phyloP scores from a whole-genome alignment of 2,113 vertebrate genomes.

The Cyphomyrus plagiostoma region DNA sequence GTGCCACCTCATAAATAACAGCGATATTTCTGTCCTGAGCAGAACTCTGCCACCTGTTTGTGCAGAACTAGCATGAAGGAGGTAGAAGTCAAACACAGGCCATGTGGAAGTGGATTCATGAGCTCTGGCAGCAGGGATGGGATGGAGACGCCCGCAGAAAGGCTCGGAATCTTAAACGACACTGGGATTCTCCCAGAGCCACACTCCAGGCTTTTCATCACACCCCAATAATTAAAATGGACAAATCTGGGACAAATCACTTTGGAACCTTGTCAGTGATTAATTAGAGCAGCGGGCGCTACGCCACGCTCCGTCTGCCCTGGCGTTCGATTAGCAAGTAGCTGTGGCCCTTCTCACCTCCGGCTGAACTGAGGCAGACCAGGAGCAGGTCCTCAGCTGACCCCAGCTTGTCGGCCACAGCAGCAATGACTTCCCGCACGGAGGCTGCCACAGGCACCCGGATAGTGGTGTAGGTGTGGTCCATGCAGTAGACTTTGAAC shows the following conservation, averaged over 20 bases:
- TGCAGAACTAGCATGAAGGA: neutral
- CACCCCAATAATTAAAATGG: constrained; percentile 10
- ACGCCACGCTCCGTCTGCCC: neutral
- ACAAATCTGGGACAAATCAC: constrained; percentile 5
- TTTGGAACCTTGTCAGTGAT: constrained; percentile 24
- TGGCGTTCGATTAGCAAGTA: constrained; percentile 35
- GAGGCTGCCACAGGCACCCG: constrained; percentile 78
- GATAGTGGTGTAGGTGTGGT: constrained; percentile 96
- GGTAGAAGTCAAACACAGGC: constrained; percentile 20
- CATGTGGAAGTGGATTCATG: constrained; percentile 19
- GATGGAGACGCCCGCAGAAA: constrained; percentile 16
- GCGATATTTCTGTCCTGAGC: neutral
- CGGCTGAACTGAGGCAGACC: constrained; percentile 86
- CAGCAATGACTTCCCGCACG: constrained; percentile 81
- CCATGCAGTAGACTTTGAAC: constrained; percentile 91
- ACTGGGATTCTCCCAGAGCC: neutral
- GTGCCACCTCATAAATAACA: constrained; percentile 12
- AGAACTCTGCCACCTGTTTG: neutral
- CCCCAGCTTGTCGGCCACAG: constrained; percentile 88
- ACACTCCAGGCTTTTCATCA: neutral
- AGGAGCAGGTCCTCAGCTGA: constrained; percentile 84
- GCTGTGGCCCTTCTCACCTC: constrained; percentile 70
- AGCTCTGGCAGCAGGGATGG: constrained; percentile 21
- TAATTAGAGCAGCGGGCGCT: constrained; percentile 5
- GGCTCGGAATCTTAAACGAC: constrained; percentile 33